These are phyloP conservation scores for Leptinotarsa juncta DNA, from an alignment of 2,888 invertebrate genomes.

Conservation along the genomic window DNA sequence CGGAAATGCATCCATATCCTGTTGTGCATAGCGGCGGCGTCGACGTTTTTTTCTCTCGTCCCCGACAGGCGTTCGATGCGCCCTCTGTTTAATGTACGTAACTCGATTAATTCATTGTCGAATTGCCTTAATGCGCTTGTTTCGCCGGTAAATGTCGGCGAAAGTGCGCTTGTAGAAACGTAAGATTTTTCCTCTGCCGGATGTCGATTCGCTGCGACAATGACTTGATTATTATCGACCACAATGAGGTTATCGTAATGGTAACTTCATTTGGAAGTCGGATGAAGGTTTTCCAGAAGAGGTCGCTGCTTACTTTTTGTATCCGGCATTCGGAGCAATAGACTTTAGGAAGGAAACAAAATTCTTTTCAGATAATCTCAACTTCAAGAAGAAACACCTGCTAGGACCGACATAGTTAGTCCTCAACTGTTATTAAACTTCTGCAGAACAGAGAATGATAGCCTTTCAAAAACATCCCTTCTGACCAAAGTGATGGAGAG, in stretches of 20 bases:
- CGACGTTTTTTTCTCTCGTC: constrained; percentile 38
- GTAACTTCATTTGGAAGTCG: constrained; percentile 11
- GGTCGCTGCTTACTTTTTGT: not conserved
- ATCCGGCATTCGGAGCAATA: not conserved
- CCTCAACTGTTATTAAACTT: no score
- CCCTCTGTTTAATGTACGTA: constrained; percentile 65
- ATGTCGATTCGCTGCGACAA: constrained; percentile 43
- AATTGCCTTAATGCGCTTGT: constrained; percentile 66
- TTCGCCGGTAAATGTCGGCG: constrained; percentile 59
- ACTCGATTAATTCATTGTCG: constrained; percentile 67
- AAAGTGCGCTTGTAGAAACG: constrained; percentile 55
- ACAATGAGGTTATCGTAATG: constrained; percentile 23
- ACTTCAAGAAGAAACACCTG: no score
- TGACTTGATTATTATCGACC: constrained; percentile 20
- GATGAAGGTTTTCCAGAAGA: not conserved
- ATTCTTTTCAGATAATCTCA: no score
- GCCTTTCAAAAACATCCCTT: no score
- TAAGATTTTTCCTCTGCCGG: constrained; percentile 55
- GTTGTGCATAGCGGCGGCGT: constrained; percentile 64
- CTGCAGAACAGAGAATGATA: no score
- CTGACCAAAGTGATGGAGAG: no score
- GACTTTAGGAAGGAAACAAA: no score
- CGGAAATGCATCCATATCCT: constrained; percentile 80
- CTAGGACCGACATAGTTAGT: no score
- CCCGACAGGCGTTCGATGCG: constrained; percentile 53